Percentiles rank a stretch among this genome's conserved stretches.
phyloP scores from a whole-genome alignment of 2,888 invertebrate genomes.

The Drosophila neonasuta region DNA sequence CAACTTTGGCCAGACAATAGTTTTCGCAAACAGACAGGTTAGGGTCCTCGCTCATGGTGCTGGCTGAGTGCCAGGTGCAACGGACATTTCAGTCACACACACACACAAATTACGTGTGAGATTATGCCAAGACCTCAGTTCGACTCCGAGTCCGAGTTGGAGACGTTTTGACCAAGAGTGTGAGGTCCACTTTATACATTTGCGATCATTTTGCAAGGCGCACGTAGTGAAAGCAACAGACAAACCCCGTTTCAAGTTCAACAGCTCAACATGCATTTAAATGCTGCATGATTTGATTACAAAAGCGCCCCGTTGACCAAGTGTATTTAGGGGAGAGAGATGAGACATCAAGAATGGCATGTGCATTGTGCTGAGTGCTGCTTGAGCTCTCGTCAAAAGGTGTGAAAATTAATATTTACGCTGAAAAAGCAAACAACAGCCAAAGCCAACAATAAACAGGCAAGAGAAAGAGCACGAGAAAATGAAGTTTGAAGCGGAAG shows the following conservation, averaged over 20 bases:
- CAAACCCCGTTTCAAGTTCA: constrained; percentile 39
- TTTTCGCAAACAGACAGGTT: constrained; percentile 55
- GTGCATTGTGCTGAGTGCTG: constrained; percentile 19
- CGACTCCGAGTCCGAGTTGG: constrained; percentile 12
- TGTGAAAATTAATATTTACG: constrained; percentile 74
- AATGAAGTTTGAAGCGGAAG: constrained; percentile 1
- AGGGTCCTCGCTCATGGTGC: neutral
- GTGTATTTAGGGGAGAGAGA: too few relatives aligned
- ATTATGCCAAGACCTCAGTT: constrained; percentile 66
- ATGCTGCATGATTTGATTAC: constrained; percentile 62
- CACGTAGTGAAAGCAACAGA: constrained; percentile 44
- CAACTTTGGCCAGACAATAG: constrained; percentile 78
- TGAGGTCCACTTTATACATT: constrained; percentile 16
- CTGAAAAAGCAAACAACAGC: constrained; percentile 11
- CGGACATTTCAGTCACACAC: constrained; percentile 75
- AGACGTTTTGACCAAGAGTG: neutral
- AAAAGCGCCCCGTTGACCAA: constrained; percentile 9
- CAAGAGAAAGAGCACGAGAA: constrained; percentile 1
- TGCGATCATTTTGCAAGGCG: constrained; percentile 48
- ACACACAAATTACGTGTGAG: constrained; percentile 77
- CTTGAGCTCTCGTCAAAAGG: constrained; percentile 50
- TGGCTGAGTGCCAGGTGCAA: constrained; percentile 63
- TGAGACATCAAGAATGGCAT: constrained; percentile 34
- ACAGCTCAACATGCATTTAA: constrained; percentile 47
- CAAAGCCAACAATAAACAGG: constrained; percentile 9